phyloP scores from a whole-genome alignment of 2,797 vertebrate species.

The Fratercula arctica region DNA sequence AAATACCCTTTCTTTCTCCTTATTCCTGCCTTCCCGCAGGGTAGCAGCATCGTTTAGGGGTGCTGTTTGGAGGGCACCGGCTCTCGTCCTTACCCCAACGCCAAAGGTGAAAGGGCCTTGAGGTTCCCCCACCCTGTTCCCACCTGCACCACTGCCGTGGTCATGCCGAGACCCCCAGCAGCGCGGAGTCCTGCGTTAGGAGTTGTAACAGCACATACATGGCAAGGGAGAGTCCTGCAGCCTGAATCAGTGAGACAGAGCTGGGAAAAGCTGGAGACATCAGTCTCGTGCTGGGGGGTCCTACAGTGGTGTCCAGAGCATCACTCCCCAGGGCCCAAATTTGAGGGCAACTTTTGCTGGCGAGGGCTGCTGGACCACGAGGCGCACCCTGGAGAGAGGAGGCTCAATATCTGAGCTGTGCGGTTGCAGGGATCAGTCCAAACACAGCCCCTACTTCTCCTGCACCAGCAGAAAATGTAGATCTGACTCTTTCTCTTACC shows the following conservation, averaged over 20 bases:
- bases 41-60: neutral
- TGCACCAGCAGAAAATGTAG: neutral
- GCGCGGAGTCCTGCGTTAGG: neutral
- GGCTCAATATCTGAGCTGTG: rapidly evolving
- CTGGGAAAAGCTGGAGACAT: neutral
- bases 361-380: neutral
- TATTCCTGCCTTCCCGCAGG: neutral
- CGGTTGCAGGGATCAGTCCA: neutral
- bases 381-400: neutral
- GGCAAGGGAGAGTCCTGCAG: neutral
- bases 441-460: neutral
- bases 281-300: neutral
- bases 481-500: neutral
- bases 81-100: neutral
- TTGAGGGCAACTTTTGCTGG: neutral
- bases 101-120: neutral
- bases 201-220: neutral
- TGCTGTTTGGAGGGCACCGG: rapidly evolving
- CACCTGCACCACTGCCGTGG: neutral
- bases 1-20: neutral
- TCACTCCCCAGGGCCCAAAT: neutral
- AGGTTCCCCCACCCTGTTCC: neutral
- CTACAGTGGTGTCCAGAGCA: neutral
- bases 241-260: neutral
- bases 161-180: neutral